Percentiles rank a stretch among this genome's conserved stretches.
Evolutionary conservation across 2,888 invertebrate genomes (phyloP).

Genomic region (Sipha maydis): DNA sequence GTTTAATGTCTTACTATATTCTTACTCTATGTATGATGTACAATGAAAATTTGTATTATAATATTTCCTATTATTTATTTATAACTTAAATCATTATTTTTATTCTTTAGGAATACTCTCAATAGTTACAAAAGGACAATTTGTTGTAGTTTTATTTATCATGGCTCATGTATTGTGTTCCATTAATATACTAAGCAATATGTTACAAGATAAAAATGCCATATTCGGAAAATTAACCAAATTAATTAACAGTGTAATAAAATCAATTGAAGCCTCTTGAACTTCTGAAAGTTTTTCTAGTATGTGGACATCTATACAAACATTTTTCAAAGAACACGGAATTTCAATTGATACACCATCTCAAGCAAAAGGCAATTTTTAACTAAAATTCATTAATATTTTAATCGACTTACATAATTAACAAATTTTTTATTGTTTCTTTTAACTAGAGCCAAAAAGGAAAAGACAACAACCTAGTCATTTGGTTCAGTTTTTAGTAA

Average conservation of each 20-base stretch:
- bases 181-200: slow-evolving; percentile 8
- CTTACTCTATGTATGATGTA: too few species aligned
- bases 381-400: not conserved
- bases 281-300: not conserved
- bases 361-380: not conserved
- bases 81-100: too few species aligned
- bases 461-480: not conserved
- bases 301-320: slow-evolving; percentile 1
- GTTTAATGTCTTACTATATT: too few species aligned
- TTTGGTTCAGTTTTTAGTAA: not conserved
- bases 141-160: slow-evolving; percentile 20
- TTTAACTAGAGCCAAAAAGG: not conserved
- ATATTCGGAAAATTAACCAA: not conserved
- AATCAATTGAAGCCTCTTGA: not conserved
- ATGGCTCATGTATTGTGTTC: not conserved
- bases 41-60: not conserved
- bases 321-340: not conserved
- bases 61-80: not conserved
- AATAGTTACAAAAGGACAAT: slow-evolving; percentile 11
- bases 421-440: not conserved
- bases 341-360: slow-evolving; percentile 11
- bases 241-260: slow-evolving; percentile 1
- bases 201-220: slow-evolving; percentile 10
- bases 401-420: not conserved
- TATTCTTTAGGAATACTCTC: slow-evolving; percentile 1